Base-by-base conservation (phyloP, 64 coral and sea anemone species). In the Pocillopora verrucosa region DNA sequence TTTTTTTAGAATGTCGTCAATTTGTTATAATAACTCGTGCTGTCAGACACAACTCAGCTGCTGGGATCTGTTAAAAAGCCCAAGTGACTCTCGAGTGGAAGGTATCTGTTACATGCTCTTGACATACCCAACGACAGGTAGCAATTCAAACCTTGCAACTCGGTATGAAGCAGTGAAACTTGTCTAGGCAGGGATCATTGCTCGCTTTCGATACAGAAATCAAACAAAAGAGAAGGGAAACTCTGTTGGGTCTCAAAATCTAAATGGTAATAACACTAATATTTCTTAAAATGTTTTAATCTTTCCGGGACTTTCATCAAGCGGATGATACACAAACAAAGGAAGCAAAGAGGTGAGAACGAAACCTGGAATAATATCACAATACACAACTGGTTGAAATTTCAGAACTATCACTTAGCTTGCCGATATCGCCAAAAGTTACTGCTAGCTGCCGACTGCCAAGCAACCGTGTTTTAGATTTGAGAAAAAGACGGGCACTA, bases 261-360 rank as follows among this genome's bases (percentile, higher is more conserved):
- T 30, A 30, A 0, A 30, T 30, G 30, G 30, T 30, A 30, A 30
- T 30, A 30, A 30, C 30, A 30, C 70, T 84, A 37, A 19, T 69
- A 69, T 84, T 84, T 65, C 70, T 84, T 84, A 20, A 65, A n/a
- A 17, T 51, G 13, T 84, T 65, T 69, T 84, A 68, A 84, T 72
- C 25, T 70, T 56, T 84, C 10, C 19, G 37, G 16, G n/a, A 22
- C 36, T 69, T 69, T 84, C 26, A 65, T 84, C 63, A 70, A 84
- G 81, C 63, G 36, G 64, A 69, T 64, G 64, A 10, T 20, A 11
- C 36, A 74, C 36, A 13, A 24, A 30, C 30, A 30, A 30, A 30
- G 30, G 30, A 30, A 30, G 30, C 30, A 30, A 30, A 30, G 30
- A 30, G 30, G 30, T 30, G 30, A 30, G 30, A 30, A 30, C 30